Conservation (phyloP, 2,888 invertebrate genomes). For the Entomobrya proxima region DNA sequence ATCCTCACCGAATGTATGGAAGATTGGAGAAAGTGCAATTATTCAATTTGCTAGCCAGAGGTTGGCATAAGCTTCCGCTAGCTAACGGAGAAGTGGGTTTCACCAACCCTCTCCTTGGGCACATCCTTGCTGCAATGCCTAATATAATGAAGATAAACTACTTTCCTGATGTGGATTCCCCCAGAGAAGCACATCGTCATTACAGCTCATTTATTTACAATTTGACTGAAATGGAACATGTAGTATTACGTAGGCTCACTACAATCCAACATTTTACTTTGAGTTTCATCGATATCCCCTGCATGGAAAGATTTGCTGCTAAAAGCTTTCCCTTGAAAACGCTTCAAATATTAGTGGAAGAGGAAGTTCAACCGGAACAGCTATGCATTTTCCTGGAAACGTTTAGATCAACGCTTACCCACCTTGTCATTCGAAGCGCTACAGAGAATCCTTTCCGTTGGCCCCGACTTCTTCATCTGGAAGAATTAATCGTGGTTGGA, state of each 20-base stretch:
- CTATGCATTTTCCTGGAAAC: conserved; percentile 61
- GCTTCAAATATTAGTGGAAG: conserved; percentile 55
- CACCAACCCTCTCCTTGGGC: conserved; percentile 51
- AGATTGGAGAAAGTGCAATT: conserved; percentile 44
- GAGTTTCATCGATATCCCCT: conserved; percentile 46
- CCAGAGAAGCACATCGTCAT: conserved; percentile 58
- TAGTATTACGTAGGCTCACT: not conserved
- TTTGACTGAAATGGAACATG: conserved; percentile 35
- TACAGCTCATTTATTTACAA: conserved; percentile 56
- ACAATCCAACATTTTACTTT: conserved; percentile 54
- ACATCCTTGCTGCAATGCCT: conserved; percentile 58
- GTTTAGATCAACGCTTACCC: conserved; percentile 10
- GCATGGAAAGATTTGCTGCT: conserved; percentile 52
- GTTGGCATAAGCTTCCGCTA: conserved; percentile 52
- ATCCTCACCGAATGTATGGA: conserved; percentile 41
- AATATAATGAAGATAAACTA: conserved; percentile 52
- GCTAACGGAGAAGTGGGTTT: conserved; percentile 51
- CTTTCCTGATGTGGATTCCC: conserved; percentile 60
- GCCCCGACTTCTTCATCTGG: conserved; percentile 51
- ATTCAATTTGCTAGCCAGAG: conserved; percentile 50
- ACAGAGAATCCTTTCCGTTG: conserved; percentile 54
- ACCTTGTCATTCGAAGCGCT: conserved; percentile 55
- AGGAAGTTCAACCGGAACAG: conserved; percentile 41
- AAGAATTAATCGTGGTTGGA: conserved; percentile 52
- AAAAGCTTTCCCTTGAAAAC: conserved; percentile 46